Percentiles rank a stretch among this genome's conserved stretches.
These are phyloP conservation scores for Autographa gamma DNA, from an alignment of 2,888 invertebrate genomes.

Conservation along the genomic window DNA sequence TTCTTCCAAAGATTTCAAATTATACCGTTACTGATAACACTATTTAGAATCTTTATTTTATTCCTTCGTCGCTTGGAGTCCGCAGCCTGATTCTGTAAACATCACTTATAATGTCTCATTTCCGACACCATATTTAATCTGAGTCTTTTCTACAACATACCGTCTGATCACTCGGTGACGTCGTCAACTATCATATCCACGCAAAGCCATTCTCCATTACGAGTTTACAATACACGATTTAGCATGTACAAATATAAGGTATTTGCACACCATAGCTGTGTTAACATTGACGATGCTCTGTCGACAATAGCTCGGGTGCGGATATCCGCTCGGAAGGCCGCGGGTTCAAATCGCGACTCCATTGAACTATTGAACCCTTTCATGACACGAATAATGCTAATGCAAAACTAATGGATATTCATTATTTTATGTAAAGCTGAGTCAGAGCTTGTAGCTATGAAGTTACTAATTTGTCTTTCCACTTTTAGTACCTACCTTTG, in stretches of 20 bases:
- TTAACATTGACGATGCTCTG: constrained; percentile 24
- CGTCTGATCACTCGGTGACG: too few relatives aligned
- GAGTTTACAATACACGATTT: background rate
- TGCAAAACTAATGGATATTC: constrained; percentile 48
- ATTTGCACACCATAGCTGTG: constrained; percentile 34
- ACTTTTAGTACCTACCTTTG: too few relatives aligned
- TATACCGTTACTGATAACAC: too few relatives aligned
- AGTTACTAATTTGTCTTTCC: constrained; percentile 2
- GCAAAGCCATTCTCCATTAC: background rate
- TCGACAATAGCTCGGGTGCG: constrained; percentile 52
- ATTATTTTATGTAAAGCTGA: constrained; percentile 22
- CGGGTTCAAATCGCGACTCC: constrained; percentile 36
- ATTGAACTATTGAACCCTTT: constrained; percentile 49
- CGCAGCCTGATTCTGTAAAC: too few relatives aligned
- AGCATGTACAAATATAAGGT: constrained; percentile 2
- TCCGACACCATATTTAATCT: too few relatives aligned
- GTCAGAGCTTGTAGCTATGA: background rate
- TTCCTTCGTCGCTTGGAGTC: too few relatives aligned
- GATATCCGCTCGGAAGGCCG: constrained; percentile 52
- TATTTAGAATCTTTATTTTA: too few relatives aligned
- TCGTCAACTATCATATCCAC: too few relatives aligned
- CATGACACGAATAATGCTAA: constrained; percentile 41
- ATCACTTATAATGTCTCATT: too few relatives aligned
- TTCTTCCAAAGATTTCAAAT: too few relatives aligned
- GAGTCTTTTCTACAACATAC: too few relatives aligned